Conservation (phyloP, 1,140 invertebrate species). For the Orchesella cincta region DNA sequence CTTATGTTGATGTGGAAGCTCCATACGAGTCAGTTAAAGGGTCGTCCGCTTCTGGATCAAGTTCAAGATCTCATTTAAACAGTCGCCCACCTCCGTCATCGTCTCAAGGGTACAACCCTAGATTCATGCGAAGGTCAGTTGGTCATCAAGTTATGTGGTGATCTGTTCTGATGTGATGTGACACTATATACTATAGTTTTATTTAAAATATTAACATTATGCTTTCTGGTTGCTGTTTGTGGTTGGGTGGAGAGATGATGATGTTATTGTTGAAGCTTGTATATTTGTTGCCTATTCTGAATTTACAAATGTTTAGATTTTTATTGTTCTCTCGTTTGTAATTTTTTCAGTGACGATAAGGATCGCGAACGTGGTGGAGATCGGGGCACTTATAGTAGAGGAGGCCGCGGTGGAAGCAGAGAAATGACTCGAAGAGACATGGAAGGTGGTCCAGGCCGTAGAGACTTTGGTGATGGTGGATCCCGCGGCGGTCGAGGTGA, state of each 20-base stretch:
- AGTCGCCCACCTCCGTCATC: neutral
- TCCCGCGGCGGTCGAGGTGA: neutral
- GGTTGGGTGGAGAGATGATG: no score
- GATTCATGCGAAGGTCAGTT: slow-evolving; percentile 4
- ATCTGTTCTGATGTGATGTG: no score
- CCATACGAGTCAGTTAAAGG: neutral
- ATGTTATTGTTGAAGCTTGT: no score
- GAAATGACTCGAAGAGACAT: neutral
- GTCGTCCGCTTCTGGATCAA: neutral
- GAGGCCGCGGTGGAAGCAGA: neutral
- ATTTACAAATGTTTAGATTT: no score
- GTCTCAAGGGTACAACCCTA: neutral
- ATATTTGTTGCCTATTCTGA: no score
- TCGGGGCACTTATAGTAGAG: neutral
- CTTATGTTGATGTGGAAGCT: neutral
- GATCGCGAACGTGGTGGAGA: neutral
- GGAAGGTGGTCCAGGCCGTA: slow-evolving; percentile 12
- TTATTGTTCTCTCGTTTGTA: no score
- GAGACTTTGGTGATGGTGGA: neutral
- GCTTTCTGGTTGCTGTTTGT: no score
- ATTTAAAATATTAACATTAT: no score
- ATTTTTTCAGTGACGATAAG: neutral
- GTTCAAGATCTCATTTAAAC: neutral
- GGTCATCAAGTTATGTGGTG: no score
- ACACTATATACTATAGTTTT: no score